phyloP scores from a whole-genome alignment of 1,140 invertebrate genomes.

The Meteorus sp. region DNA sequence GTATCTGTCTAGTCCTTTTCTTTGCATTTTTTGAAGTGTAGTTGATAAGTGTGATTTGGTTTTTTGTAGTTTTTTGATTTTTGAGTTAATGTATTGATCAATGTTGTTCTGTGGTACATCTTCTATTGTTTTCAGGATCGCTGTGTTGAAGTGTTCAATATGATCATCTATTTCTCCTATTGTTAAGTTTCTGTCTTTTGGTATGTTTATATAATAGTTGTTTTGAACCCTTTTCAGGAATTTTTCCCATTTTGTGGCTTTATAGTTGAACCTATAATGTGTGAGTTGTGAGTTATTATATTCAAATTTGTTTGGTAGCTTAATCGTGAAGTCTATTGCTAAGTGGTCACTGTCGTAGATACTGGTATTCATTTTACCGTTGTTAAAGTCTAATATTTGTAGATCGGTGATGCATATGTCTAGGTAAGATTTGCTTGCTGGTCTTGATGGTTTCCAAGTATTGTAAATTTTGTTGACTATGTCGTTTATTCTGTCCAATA shows the following conservation, averaged over 20 bases:
- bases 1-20: no score
- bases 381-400: neutral
- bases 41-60: no score
- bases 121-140: neutral
- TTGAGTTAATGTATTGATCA: no score
- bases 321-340: slow-evolving; percentile 2
- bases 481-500: slow-evolving; percentile 20
- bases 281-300: neutral
- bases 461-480: slow-evolving; percentile 16
- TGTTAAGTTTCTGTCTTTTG: neutral
- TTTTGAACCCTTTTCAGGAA: neutral
- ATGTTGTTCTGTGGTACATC: neutral
- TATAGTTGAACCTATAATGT: neutral
- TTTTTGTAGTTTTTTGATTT: no score
- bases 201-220: neutral
- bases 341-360: slow-evolving; percentile 31
- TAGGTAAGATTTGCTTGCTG: slow-evolving; percentile 18
- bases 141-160: neutral
- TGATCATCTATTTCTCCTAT: neutral
- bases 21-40: no score
- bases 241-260: neutral
- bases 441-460: slow-evolving; percentile 28
- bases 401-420: slow-evolving; percentile 30
- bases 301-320: neutral
- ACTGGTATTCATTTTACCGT: slow-evolving; percentile 16